A percentile compares a stretch with the other conserved stretches of the same genome.
Conservation (phyloP, 2,888 invertebrate genomes). For the Eupithecia dodoneata region DNA sequence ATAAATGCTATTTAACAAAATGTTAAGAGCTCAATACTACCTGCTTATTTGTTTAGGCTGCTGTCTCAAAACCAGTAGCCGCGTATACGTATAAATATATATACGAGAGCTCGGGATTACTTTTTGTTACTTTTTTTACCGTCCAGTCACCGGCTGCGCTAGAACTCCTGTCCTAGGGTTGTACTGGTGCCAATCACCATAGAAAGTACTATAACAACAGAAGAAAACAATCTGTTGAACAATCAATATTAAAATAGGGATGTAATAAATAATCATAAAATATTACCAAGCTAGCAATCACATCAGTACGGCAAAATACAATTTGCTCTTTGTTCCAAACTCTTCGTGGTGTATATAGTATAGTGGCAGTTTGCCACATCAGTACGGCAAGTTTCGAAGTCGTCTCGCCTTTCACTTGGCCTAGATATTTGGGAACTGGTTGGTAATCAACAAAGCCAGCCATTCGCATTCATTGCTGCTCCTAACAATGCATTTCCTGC, state of each 20-base stretch:
- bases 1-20: constrained; percentile 76
- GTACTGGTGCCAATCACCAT: constrained; percentile 31
- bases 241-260: background rate
- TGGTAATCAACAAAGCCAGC: constrained; percentile 73
- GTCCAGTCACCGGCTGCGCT: constrained; percentile 77
- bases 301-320: background rate
- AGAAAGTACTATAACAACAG: background rate
- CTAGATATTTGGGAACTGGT: constrained; percentile 82
- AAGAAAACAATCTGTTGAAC: background rate
- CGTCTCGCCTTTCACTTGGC: constrained; percentile 82
- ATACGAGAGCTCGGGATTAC: constrained; percentile 63
- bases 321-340: background rate
- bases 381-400: constrained; percentile 65
- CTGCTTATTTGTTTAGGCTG: constrained; percentile 83
- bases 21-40: constrained; percentile 75
- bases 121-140: constrained; percentile 79
- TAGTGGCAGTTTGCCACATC: constrained; percentile 30
- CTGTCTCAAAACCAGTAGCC: constrained; percentile 82
- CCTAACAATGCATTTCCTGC: constrained; percentile 62
- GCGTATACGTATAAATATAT: constrained; percentile 68
- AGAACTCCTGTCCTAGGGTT: constrained; percentile 67
- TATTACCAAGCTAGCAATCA: background rate
- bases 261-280: background rate
- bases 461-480: constrained; percentile 53
- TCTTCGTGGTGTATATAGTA: background rate